These are phyloP conservation scores for Boulengeromyrus knoepffleri DNA, from an alignment of 2,113 vertebrate genomes.

Conservation along the genomic window DNA sequence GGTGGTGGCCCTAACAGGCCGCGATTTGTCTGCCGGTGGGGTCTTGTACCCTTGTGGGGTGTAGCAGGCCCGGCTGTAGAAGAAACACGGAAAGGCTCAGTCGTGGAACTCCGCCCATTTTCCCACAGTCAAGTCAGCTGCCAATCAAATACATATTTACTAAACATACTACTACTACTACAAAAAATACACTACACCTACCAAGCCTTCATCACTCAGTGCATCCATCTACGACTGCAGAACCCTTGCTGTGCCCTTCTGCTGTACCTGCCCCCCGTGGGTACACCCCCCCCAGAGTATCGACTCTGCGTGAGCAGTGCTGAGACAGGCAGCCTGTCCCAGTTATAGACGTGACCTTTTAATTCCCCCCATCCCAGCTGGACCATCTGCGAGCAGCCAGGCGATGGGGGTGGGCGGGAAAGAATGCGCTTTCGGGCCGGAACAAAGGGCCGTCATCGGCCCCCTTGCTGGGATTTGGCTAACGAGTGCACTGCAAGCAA, in stretches of 20 bases:
- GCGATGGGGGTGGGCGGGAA: not conserved
- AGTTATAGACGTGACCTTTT: conserved; percentile 17
- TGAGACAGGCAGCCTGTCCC: not conserved
- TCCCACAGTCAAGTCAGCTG: not conserved
- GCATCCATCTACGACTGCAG: not conserved
- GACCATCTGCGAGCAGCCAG: not conserved
- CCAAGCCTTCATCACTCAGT: not conserved
- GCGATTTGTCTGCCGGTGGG: conserved; percentile 53
- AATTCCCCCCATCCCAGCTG: conserved; percentile 12
- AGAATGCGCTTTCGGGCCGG: not conserved
- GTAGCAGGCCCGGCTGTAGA: conserved; percentile 52
- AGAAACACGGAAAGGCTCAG: not conserved
- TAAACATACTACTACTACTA: not conserved
- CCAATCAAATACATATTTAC: not conserved
- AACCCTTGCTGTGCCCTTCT: not conserved
- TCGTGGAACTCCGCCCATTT: not conserved
- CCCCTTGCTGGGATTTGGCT: conserved; percentile 13
- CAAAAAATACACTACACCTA: not conserved
- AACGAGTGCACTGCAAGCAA: not conserved
- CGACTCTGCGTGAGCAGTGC: not conserved
- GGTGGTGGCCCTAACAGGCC: conserved; percentile 53
- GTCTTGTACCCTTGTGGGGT: conserved; percentile 71
- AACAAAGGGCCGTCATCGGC: not conserved
- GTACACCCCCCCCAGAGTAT: not conserved
- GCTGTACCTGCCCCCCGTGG: not conserved